Percentiles rank a stretch among this genome's conserved stretches.
Conservation (phyloP, 1,140 invertebrate species). For the Hormaphis cornu region DNA sequence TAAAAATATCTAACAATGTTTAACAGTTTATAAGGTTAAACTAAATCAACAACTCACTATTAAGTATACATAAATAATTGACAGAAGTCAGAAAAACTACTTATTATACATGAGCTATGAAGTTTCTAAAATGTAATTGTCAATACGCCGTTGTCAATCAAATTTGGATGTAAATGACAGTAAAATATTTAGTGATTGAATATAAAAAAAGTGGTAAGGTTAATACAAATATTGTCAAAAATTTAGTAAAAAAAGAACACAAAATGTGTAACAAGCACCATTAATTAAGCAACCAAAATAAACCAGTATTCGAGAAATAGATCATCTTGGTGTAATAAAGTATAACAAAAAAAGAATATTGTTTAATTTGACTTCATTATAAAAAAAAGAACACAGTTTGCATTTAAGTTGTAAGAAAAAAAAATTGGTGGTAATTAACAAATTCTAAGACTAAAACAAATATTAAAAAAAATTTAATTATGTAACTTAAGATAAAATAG, state of each 20-base stretch:
- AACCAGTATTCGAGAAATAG: background rate
- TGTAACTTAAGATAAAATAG: background rate
- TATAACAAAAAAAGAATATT: background rate
- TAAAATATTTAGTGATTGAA: background rate
- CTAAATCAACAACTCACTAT: conserved; percentile 28
- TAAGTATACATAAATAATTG: conserved; percentile 31
- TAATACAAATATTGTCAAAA: conserved; percentile 19
- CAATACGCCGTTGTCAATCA: conserved; percentile 15
- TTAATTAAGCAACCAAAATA: conserved; percentile 23
- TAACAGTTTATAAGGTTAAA: conserved; percentile 18
- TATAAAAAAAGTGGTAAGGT: conserved; percentile 3
- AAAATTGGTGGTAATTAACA: background rate
- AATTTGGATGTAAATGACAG: conserved; percentile 1
- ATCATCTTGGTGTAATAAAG: background rate
- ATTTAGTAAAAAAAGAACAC: conserved; percentile 25
- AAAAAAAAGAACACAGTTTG: background rate
- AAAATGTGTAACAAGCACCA: conserved; percentile 31
- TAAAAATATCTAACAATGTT: conserved; percentile 2
- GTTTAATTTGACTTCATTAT: background rate
- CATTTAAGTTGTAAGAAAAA: background rate
- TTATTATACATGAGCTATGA: conserved; percentile 21
- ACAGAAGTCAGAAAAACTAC: conserved; percentile 26
- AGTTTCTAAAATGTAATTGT: conserved; percentile 26
- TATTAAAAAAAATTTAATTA: background rate
- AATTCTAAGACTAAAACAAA: background rate